These are phyloP conservation scores for Phorcus lineatus DNA, from an alignment of 2,888 invertebrate genomes.

Conservation along the genomic window DNA sequence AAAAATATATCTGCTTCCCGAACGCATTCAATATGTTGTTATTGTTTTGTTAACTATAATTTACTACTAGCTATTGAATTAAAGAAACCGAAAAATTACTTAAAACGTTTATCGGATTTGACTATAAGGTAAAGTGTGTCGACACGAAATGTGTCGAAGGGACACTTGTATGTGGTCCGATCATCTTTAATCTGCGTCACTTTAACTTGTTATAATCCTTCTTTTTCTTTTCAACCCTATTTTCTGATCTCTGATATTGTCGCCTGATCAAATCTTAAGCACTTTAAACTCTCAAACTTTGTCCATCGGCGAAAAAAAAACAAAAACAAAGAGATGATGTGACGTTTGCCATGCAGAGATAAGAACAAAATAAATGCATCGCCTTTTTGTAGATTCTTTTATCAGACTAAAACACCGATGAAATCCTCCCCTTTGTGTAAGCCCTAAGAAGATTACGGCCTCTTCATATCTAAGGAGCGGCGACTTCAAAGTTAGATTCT, in stretches of 20 bases:
- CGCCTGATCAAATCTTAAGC: not conserved
- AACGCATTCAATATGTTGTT: too few species aligned
- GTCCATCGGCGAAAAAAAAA: not conserved
- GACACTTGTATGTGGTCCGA: too few species aligned
- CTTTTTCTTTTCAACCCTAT: not conserved
- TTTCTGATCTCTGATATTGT: not conserved
- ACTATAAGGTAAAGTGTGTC: too few species aligned
- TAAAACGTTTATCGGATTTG: too few species aligned
- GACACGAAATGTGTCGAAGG: too few species aligned
- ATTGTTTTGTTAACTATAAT: too few species aligned
- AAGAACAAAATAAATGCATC: conserved; percentile 9
- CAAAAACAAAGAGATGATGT: conserved; percentile 5
- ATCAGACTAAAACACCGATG: not conserved
- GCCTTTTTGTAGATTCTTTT: conserved; percentile 8
- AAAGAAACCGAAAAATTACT: too few species aligned
- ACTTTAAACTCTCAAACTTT: not conserved
- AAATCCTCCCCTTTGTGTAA: not conserved
- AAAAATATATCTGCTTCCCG: too few species aligned
- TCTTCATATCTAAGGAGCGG: not conserved
- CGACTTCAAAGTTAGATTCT: not conserved
- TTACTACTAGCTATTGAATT: too few species aligned
- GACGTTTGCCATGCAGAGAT: not conserved
- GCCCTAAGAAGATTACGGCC: not conserved
- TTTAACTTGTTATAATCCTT: not conserved
- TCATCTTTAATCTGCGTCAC: too few species aligned